Percentiles rank a stretch among this genome's conserved stretches.
phyloP scores from a whole-genome alignment of 2,113 vertebrate genomes.

The Myrmecobius fasciatus region DNA sequence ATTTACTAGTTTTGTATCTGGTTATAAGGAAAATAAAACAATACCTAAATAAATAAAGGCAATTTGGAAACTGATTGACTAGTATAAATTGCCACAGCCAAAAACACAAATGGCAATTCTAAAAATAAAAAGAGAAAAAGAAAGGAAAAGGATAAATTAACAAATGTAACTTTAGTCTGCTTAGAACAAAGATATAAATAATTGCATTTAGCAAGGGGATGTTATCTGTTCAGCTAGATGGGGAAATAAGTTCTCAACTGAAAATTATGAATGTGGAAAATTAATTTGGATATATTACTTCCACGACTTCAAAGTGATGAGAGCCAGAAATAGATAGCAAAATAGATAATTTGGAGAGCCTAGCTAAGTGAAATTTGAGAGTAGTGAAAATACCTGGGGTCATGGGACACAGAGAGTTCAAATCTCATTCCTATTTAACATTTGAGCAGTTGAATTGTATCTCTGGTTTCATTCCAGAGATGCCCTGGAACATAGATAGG shows the following conservation, averaged over 20 bases:
- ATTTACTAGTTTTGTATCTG: not conserved
- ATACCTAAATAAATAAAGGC: not conserved
- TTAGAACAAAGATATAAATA: not conserved
- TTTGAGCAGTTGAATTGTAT: not conserved
- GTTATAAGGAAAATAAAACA: not conserved
- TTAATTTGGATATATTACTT: not conserved
- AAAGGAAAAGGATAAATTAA: not conserved
- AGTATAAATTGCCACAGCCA: not conserved
- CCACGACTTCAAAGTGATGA: not conserved
- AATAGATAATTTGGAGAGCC: constrained; percentile 14
- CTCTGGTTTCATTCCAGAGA: not conserved
- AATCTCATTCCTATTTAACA: constrained; percentile 29
- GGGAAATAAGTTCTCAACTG: not conserved
- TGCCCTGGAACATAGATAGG: constrained; percentile 22
- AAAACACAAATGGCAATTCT: not conserved
- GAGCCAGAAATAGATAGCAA: not conserved
- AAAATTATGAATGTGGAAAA: constrained; percentile 18
- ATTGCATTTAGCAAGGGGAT: not conserved
- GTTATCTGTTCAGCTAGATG: not conserved
- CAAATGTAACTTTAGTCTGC: not conserved
- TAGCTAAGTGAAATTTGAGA: constrained; percentile 27
- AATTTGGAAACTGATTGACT: constrained; percentile 26
- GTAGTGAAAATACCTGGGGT: constrained; percentile 7
- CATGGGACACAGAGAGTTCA: not conserved
- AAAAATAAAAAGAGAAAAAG: not conserved